Percentiles rank a stretch among this genome's conserved stretches.
phyloP scores from a whole-genome alignment of 1,140 invertebrate genomes.

The Pseudachorutes palmiensis region DNA sequence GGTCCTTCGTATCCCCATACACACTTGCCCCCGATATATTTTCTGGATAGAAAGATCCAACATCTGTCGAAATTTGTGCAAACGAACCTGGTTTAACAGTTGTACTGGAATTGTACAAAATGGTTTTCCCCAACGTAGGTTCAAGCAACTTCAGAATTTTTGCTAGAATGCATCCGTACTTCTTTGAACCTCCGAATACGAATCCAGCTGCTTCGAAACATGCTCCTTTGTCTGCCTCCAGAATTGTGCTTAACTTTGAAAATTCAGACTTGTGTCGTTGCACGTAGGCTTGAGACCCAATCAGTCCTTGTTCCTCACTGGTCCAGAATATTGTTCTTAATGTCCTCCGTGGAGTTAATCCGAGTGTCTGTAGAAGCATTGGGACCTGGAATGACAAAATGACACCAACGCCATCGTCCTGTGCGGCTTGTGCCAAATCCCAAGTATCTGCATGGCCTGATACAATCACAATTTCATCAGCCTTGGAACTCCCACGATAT shows the following conservation, averaged over 20 bases:
- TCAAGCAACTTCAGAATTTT: slow-evolving; percentile 50
- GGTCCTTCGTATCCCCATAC: too few species aligned
- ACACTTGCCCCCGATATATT: too few species aligned
- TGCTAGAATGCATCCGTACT: slow-evolving; percentile 56
- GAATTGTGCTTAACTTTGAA: slow-evolving; percentile 26
- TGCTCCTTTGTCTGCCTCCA: slow-evolving; percentile 23
- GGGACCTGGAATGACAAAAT: slow-evolving; percentile 72
- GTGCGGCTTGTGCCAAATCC: slow-evolving; percentile 67
- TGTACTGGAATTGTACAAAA: too few species aligned
- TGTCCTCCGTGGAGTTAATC: slow-evolving; percentile 62
- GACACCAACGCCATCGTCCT: slow-evolving; percentile 77
- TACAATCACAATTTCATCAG: slow-evolving; percentile 63
- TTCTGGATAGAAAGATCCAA: too few species aligned
- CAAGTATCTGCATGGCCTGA: slow-evolving; percentile 70
- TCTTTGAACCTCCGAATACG: slow-evolving; percentile 49
- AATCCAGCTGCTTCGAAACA: slow-evolving; percentile 52
- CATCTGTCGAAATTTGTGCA: too few species aligned
- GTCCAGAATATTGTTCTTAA: slow-evolving; percentile 64
- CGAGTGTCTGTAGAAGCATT: slow-evolving; percentile 57
- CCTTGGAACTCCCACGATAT: slow-evolving; percentile 51
- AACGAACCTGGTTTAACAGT: too few species aligned
- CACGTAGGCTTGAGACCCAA: slow-evolving; percentile 59
- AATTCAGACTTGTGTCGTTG: slow-evolving; percentile 54
- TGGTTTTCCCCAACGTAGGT: too few species aligned
- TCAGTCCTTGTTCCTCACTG: slow-evolving; percentile 63